Evolutionary conservation across 2,888 invertebrate genomes (phyloP), one percentile per base, ranked within the genome.

Genomic region (Diaphora mendica): DNA sequence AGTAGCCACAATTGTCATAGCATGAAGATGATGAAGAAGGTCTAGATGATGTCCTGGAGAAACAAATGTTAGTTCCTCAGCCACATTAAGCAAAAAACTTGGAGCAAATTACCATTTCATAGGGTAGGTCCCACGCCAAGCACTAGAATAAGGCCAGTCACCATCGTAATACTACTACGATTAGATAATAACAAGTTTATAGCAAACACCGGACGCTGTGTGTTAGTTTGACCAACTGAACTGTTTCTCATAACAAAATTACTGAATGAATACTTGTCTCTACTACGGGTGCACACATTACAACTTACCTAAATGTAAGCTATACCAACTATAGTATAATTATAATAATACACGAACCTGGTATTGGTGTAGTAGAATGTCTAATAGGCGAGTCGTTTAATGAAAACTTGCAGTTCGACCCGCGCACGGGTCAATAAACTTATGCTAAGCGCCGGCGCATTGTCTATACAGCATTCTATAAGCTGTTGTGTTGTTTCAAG

Each of bases 301-400:
- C n/a, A 68, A 68, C 35, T 35, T 35, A 35, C 51, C 8, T 11
- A 23, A 20, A 44, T 67, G 20, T 42, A 30, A 66, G 42, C 17
- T 30, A 66, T 17, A 66, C 26, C 17, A 66, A 66, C 17, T 66
- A 20, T 48, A 15, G 7, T 7, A 15, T 44, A 44, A 66, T 42
- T 26, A 66, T 71, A 79, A 80, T 80, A 80, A 82, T 44, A 67
- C 26, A 26, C 62, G 30, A 48, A 59, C 33, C 8, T 20, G 26
- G 65, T 65, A 86, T 90, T 71, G 77, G 75, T 75, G 76, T 90
- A 89, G 89, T 88, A 91, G 91, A 93, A 92, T 93, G 91, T 93
- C 92, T 94, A 93, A 94, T 93, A 94, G 92, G 93, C 91, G 89
- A 92, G 93, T 94, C 91, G 91, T 91, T 93, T 94, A 93, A 94